These are phyloP conservation scores for Tetraodon nigroviridis DNA, from an alignment of 2,113 vertebrate species.

Conservation along the genomic window DNA sequence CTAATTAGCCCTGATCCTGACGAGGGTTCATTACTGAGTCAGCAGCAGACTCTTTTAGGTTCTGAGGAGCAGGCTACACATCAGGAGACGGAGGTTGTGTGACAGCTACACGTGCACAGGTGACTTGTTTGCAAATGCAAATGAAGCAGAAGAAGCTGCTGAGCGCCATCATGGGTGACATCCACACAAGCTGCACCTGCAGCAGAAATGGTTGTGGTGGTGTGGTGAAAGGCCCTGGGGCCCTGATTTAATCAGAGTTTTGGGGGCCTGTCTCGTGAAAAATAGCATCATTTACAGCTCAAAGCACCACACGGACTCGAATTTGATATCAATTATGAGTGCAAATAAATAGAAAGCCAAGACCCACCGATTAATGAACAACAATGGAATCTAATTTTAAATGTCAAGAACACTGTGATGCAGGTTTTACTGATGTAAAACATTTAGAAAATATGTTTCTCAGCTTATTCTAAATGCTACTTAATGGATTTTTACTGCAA, in stretches of 20 bases:
- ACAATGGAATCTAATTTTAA: too few relatives aligned
- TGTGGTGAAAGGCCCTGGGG: constrained; percentile 25
- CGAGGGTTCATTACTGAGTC: constrained; percentile 58
- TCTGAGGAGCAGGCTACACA: constrained; percentile 4
- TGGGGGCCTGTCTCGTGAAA: neutral
- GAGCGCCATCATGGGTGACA: constrained; percentile 16
- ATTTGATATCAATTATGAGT: too few relatives aligned
- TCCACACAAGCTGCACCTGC: constrained; percentile 26
- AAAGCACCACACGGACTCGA: neutral
- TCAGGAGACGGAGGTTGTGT: constrained; percentile 2
- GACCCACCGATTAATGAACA: too few relatives aligned
- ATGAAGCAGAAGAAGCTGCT: constrained; percentile 13
- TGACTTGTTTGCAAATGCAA: constrained; percentile 48
- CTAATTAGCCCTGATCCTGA: constrained; percentile 64
- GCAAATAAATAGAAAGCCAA: too few relatives aligned
- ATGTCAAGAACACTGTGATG: too few relatives aligned
- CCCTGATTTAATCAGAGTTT: neutral
- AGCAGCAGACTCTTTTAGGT: constrained; percentile 38
- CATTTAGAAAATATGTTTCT: too few relatives aligned
- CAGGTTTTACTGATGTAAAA: too few relatives aligned
- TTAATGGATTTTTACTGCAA: too few relatives aligned
- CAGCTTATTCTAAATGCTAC: too few relatives aligned
- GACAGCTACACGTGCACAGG: constrained; percentile 27
- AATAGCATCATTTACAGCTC: too few relatives aligned
- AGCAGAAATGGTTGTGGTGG: constrained; percentile 17